Evolutionary conservation across 2,888 invertebrate species (phyloP), one percentile per base, ranked within the genome.

Genomic region (Diadegma fenestrale): DNA sequence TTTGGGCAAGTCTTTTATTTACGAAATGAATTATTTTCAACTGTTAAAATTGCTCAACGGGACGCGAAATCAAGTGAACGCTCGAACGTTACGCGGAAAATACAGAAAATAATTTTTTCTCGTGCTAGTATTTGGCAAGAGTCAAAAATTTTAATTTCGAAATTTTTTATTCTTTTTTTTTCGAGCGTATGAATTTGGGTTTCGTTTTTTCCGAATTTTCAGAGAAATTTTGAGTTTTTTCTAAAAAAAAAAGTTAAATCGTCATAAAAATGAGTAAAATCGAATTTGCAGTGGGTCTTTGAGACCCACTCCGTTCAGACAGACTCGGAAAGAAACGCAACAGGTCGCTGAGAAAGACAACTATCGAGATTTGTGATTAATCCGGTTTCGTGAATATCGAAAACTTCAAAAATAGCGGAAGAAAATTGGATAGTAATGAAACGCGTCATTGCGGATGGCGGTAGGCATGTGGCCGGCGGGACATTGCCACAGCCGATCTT

Each of bases 391-490:
- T 14, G 14, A 14, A 26, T 54, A 8, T 19, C 10, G 26, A 58
- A 58, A 58, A 58, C 14, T 58, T 10, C 1, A 12, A 26, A 58
- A 58, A 5, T 26, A 26, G 14, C 14, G 26, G 4, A 48, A 48
- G 19, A 58, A 5, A 26, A 14, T 22, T 2, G 14, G 6, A 2
- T 3, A 26, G 26, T 3, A 58, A 26, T 1, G 8, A 8, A 26
- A 14, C 58, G 58, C 58, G 58, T 58, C 58, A 58, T 14, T 6
- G 14, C 22, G 22, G 22, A 19, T 7, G 22, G 22, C 22, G 58
- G 14, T 58, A 6, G 26, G 26, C 58, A 58, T 58, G 58, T 58
- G 58, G 58, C 58, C 26, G 58, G 58, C 26, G 58, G 58, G 58
- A 58, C 58, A 58, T 58, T 58, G 3, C 26, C 58, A 58, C 22